Percentiles rank a stretch among this genome's conserved stretches.
These are phyloP conservation scores for Amphipyra berbera DNA, from an alignment of 2,888 invertebrate genomes.

Conservation along the genomic window DNA sequence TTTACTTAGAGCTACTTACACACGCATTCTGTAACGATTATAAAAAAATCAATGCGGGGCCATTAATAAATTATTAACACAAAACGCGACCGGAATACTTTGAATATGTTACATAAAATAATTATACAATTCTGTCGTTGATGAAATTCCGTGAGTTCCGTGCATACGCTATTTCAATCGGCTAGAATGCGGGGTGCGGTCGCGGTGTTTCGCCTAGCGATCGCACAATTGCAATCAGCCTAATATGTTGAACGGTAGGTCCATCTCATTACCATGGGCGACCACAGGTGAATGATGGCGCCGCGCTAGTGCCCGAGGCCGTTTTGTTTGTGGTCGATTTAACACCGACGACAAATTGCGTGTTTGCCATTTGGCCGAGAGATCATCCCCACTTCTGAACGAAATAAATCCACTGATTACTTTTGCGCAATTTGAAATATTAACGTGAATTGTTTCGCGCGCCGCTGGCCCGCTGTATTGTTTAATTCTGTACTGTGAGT, in stretches of 20 bases:
- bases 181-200: constrained; percentile 72
- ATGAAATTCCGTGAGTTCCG: constrained; percentile 53
- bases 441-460: constrained; percentile 72
- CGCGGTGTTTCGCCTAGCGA: constrained; percentile 69
- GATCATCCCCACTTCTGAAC: constrained; percentile 78
- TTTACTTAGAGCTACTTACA: constrained; percentile 27
- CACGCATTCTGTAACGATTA: constrained; percentile 51
- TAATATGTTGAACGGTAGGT: constrained; percentile 88
- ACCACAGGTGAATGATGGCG: constrained; percentile 89
- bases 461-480: constrained; percentile 51
- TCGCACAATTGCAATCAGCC: constrained; percentile 87
- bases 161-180: constrained; percentile 73
- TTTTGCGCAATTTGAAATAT: constrained; percentile 78
- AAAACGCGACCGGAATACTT: constrained; percentile 52
- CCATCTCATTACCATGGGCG: constrained; percentile 89
- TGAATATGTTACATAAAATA: constrained; percentile 54
- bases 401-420: constrained; percentile 65
- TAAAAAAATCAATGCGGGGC: constrained; percentile 54
- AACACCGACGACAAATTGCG: constrained; percentile 88
- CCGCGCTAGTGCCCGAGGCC: constrained; percentile 75
- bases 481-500: constrained; percentile 57
- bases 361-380: constrained; percentile 85
- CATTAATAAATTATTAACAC: constrained; percentile 53
- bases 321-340: constrained; percentile 90
- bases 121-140: constrained; percentile 50